These are phyloP conservation scores for Hemithea aestivaria DNA, from an alignment of 2,888 invertebrate genomes.

Conservation along the genomic window DNA sequence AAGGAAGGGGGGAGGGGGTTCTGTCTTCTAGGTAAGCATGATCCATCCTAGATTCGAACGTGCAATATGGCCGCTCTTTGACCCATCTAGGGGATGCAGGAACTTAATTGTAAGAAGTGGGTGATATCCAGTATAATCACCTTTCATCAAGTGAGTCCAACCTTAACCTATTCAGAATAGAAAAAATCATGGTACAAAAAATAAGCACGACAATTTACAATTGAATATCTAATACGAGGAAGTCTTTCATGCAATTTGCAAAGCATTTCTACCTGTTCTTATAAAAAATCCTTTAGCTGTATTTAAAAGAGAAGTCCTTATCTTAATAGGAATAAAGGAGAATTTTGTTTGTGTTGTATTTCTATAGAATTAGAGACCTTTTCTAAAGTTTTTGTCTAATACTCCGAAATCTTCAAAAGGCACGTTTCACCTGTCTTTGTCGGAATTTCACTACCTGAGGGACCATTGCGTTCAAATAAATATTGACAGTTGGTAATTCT, in stretches of 20 bases:
- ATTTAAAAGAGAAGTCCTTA: constrained; percentile 1
- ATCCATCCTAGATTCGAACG: no score
- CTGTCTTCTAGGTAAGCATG: no score
- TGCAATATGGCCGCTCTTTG: no score
- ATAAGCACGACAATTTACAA: no score
- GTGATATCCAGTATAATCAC: no score
- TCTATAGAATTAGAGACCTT: constrained; percentile 1
- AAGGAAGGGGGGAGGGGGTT: no score
- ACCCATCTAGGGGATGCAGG: no score
- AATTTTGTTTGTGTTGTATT: constrained; percentile 2
- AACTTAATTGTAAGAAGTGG: no score
- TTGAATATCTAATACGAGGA: no score
- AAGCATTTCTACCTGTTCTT: constrained; percentile 12
- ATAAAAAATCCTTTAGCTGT: constrained; percentile 1
- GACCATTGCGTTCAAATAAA: constrained; percentile 16
- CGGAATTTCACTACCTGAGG: constrained; percentile 19
- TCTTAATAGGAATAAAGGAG: not conserved
- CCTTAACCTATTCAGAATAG: no score
- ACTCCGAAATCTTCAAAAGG: constrained; percentile 21
- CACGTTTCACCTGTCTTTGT: constrained; percentile 25
- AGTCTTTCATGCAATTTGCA: constrained; percentile 9
- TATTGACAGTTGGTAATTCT: constrained; percentile 1
- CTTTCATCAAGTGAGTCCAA: no score
- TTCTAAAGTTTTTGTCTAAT: constrained; percentile 16
- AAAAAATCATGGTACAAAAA: no score